Evolutionary conservation across 2,113 vertebrate genomes (phyloP).

Genomic region (Hippopotamus amphibius): DNA sequence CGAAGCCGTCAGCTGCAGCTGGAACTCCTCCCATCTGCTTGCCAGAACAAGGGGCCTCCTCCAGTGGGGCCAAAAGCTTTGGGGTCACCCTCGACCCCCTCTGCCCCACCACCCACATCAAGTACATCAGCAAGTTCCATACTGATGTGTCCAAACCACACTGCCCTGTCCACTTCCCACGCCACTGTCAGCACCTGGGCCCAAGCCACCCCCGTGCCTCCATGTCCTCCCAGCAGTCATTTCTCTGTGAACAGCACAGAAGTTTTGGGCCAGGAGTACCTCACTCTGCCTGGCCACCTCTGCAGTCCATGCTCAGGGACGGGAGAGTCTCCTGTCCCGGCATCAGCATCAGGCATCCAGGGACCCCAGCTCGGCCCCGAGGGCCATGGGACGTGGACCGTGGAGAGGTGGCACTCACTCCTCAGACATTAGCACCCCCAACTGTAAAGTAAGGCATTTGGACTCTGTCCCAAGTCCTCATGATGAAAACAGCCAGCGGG

Average conservation of each 20-base stretch:
- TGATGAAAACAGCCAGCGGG: too few relatives aligned
- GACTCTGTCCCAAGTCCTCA: not conserved
- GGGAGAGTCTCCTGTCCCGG: not conserved
- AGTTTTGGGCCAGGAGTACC: not conserved
- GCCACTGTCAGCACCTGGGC: rapidly evolving
- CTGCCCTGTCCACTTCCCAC: rapidly evolving
- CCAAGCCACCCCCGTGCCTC: not conserved
- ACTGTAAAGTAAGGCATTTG: rapidly evolving
- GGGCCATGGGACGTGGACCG: not conserved
- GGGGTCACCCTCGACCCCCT: not conserved
- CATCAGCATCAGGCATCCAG: not conserved
- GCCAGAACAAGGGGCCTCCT: not conserved
- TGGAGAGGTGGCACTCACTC: not conserved
- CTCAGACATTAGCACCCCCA: rapidly evolving
- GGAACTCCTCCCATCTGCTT: not conserved
- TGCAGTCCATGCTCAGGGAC: not conserved
- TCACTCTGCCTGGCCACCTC: not conserved
- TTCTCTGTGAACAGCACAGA: not conserved
- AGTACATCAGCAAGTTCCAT: not conserved
- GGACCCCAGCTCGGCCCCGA: not conserved
- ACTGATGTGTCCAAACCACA: rapidly evolving
- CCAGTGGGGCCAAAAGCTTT: not conserved
- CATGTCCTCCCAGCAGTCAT: not conserved
- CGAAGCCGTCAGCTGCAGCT: rapidly evolving
- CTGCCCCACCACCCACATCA: not conserved